phyloP scores from a whole-genome alignment of 1,140 invertebrate genomes.

The Odontomachus brunneus region DNA sequence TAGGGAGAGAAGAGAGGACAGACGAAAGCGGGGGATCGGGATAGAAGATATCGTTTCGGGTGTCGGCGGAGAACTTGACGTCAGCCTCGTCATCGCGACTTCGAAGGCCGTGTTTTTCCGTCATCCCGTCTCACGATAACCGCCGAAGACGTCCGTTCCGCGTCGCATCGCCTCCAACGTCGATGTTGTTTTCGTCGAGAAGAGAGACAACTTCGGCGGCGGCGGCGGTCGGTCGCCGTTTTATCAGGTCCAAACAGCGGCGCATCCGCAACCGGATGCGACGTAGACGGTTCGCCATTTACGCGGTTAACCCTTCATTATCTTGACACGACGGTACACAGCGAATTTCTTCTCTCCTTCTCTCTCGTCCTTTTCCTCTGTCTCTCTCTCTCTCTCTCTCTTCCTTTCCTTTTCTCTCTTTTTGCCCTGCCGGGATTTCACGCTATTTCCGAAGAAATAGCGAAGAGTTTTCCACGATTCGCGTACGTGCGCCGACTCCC shows the following conservation, averaged over 20 bases:
- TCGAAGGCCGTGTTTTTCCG: not conserved
- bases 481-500: not conserved
- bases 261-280: slow-evolving; percentile 7
- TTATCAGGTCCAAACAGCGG: slow-evolving; percentile 17
- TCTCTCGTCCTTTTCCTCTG: no score
- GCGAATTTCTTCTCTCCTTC: not conserved
- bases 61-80: slow-evolving; percentile 13
- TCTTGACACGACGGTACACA: not conserved
- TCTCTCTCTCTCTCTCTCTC: not conserved
- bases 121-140: not conserved
- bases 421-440: not conserved
- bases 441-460: not conserved
- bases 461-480: not conserved
- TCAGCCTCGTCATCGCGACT: slow-evolving; percentile 16
- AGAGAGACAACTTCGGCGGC: not conserved
- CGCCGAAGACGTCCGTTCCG: not conserved
- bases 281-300: not conserved
- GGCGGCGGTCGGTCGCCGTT: not conserved
- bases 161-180: not conserved
- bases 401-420: no score
- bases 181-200: not conserved
- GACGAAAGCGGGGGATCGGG: no score
- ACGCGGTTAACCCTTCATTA: not conserved
- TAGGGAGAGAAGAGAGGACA: not conserved
- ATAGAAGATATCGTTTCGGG: not conserved